These are phyloP conservation scores for Tauraco erythrolophus DNA, from an alignment of 2,113 vertebrate genomes.

Conservation along the genomic window DNA sequence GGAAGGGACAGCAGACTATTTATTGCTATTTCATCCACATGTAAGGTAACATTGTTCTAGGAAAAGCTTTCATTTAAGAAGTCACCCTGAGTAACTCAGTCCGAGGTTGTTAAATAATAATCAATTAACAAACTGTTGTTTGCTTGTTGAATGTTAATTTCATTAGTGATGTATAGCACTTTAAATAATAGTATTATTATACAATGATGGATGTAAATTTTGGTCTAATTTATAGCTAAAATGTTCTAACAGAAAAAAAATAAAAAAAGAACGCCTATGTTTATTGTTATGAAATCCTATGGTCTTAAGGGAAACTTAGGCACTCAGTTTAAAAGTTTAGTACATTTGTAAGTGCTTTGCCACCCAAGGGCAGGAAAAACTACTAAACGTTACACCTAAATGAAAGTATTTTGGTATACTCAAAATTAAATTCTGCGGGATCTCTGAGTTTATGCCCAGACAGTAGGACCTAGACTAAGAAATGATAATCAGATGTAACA, in stretches of 20 bases:
- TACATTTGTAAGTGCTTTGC: background rate
- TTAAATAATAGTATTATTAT: background rate
- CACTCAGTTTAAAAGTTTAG: background rate
- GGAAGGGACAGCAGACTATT: background rate
- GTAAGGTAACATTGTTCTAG: background rate
- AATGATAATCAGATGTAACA: background rate
- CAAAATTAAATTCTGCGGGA: background rate
- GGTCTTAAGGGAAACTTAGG: background rate
- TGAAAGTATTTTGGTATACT: background rate
- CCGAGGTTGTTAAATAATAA: background rate
- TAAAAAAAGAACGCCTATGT: background rate
- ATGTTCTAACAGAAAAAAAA: background rate
- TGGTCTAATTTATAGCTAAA: background rate
- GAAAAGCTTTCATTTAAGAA: background rate
- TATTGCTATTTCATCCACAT: background rate
- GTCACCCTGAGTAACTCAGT: background rate
- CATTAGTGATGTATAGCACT: background rate
- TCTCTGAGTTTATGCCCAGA: background rate
- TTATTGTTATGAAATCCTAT: background rate
- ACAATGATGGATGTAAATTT: background rate
- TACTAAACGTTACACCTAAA: fast-evolving
- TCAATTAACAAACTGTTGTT: background rate
- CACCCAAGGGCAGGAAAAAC: background rate
- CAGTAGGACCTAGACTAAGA: background rate
- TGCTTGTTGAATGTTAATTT: background rate